Percentiles rank a stretch among this genome's conserved stretches.
Conservation (phyloP, 2,797 vertebrate species). For the Odontamblyopus rebecca region DNA sequence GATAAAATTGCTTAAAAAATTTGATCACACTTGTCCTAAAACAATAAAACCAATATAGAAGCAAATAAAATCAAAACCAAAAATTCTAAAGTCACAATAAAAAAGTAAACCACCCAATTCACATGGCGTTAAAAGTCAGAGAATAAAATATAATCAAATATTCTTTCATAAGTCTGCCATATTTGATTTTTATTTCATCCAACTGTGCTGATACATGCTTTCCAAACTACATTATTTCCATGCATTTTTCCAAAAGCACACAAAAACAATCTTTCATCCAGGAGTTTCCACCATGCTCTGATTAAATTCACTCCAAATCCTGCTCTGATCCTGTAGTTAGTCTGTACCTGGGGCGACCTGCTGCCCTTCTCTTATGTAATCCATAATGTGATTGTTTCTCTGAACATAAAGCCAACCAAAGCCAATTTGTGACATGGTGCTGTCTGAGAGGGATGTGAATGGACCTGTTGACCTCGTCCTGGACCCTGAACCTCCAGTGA, state of each 20-base stretch:
- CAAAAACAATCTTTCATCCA: neutral
- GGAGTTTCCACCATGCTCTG: neutral
- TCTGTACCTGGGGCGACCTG: conserved; percentile 6
- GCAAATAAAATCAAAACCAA: too few relatives aligned
- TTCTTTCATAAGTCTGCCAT: neutral
- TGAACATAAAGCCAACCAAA: conserved; percentile 12
- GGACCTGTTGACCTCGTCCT: conserved; percentile 23
- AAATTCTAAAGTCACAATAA: too few relatives aligned
- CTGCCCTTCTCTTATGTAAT: conserved; percentile 21
- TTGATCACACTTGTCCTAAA: too few relatives aligned
- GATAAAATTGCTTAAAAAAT: too few relatives aligned
- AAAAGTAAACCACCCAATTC: too few relatives aligned
- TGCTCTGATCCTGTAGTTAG: conserved; percentile 18
- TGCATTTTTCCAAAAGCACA: neutral
- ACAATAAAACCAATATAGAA: too few relatives aligned
- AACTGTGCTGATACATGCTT: neutral
- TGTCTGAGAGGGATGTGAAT: conserved; percentile 9
- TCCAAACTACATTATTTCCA: conserved; percentile 3
- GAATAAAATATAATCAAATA: too few relatives aligned
- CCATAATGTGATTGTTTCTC: conserved; percentile 20
- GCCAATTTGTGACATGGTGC: conserved; percentile 8
- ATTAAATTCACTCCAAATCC: conserved; percentile 17
- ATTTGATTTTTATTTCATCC: neutral
- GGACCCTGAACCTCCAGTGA: conserved; percentile 27
- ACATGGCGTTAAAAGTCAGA: too few relatives aligned